Percentiles rank a stretch among this genome's conserved stretches.
phyloP scores from a whole-genome alignment of 2,797 vertebrate species.

The Alca torda region DNA sequence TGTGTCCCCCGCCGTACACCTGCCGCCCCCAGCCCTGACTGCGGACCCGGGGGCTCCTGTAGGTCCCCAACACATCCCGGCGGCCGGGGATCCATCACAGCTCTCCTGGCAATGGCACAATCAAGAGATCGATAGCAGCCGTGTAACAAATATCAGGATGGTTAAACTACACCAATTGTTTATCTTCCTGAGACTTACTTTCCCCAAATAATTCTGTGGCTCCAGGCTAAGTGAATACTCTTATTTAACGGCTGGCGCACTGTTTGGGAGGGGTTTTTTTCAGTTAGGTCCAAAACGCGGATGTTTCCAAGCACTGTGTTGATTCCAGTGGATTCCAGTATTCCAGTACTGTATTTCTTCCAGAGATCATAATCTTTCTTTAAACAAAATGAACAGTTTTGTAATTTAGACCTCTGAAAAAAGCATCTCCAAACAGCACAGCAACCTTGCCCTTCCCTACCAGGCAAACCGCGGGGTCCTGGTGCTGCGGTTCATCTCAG shows the following conservation, averaged over 20 bases:
- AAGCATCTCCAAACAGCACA: neutral
- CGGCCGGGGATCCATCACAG: neutral
- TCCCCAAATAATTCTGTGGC: conserved; percentile 52
- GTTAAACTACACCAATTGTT: conserved; percentile 38
- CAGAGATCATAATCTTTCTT: conserved; percentile 44
- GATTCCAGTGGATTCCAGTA: no score
- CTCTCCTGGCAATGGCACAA: conserved; percentile 35
- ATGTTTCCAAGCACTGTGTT: neutral
- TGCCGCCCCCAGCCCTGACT: neutral
- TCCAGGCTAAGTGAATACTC: conserved; percentile 20
- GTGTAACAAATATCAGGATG: conserved; percentile 18
- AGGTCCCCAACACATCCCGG: neutral
- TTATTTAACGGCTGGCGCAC: neutral
- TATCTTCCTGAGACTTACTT: conserved; percentile 38
- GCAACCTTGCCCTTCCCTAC: neutral
- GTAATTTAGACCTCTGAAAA: conserved; percentile 10
- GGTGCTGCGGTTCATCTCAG: neutral
- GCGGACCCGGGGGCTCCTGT: neutral
- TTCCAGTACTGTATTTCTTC: neutral
- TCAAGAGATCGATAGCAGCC: conserved; percentile 17
- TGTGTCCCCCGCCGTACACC: neutral
- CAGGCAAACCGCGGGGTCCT: neutral
- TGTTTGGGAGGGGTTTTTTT: neutral
- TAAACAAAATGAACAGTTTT: neutral
- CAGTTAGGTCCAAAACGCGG: neutral